These are phyloP conservation scores for Hystrix brachyura DNA, from an alignment of 2,113 vertebrate species.

Conservation along the genomic window DNA sequence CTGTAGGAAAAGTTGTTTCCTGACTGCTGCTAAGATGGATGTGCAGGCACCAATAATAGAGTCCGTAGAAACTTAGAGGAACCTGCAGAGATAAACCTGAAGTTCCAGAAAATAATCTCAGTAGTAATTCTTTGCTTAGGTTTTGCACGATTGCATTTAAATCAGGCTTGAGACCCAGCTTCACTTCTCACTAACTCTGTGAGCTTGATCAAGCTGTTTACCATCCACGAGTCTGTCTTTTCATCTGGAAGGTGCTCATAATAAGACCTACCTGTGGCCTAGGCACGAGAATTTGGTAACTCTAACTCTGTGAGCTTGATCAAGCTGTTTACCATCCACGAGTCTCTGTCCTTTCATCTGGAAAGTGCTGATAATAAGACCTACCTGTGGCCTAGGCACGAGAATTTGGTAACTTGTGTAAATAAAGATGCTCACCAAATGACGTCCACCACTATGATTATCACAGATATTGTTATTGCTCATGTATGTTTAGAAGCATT, in stretches of 20 bases:
- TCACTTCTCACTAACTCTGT: not conserved
- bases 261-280: not conserved
- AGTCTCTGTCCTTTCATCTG: not conserved
- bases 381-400: not conserved
- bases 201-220: not conserved
- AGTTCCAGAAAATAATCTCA: not conserved
- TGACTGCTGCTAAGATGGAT: not conserved
- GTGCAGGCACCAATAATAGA: not conserved
- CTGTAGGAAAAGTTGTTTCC: not conserved
- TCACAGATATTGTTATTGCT: not conserved
- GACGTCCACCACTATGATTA: not conserved
- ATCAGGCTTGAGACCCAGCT: not conserved
- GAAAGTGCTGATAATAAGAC: not conserved
- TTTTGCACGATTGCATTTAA: not conserved
- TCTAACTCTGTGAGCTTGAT: not conserved
- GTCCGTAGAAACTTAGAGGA: not conserved
- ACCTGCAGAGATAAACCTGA: not conserved
- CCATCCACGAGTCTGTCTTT: not conserved
- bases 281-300: not conserved
- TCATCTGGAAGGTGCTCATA: not conserved
- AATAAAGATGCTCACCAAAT: not conserved
- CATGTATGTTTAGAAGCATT: not conserved
- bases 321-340: not conserved
- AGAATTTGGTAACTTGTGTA: not conserved
- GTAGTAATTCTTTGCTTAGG: not conserved